Base-by-base conservation (phyloP, 2,888 invertebrate genomes). In the Nasonia oneida region DNA sequence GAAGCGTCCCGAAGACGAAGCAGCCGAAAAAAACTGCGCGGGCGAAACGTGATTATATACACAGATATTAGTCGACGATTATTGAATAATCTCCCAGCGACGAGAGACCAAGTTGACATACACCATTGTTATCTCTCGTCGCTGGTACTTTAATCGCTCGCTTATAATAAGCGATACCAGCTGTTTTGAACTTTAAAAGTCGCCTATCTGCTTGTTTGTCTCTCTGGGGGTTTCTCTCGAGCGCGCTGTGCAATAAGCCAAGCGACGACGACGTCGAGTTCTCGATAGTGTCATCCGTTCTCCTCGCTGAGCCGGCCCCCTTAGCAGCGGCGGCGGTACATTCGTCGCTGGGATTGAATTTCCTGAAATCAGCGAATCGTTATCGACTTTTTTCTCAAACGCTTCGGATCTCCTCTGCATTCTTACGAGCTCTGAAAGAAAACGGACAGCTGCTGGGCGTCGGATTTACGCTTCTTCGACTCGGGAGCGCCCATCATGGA, bases 21-120 rank as follows among this genome's bases (percentile, higher is more conserved):
- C 89, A 88, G 42, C 90, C 90, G 77, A 92, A 90, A 50, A 92
- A 89, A 2, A 90, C 93, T 93, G 87, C 4, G 87, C 86, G 87
- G 3, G 87, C 86, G 84, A 39, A 73, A 86, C 15, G 15, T 53
- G 29, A 15, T 53, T 53, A 18, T 2, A 15, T 15, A 18, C 0
- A 29, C 29, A 29, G 29, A 29, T 29, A 57, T 57, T 29, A 29
- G 29, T 29, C 29, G 29, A 29, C 29, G 29, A 29, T 29, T 47
- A 47, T 47, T 47, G 10, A 47, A 47, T 47, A 47, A 10, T 47
- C 47, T 47, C 47, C 42, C 47, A 71, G 67, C 2, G n/a, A 67
- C 23, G 57, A 53, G 47, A 70, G 33, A 53, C 29, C 29, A 29
- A 15, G 8, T 42, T 42, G 6, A 6, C 10, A 10, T 42, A 10